Base-by-base conservation (phyloP, 2,888 invertebrate species). In the Trissoscelio sp. region DNA sequence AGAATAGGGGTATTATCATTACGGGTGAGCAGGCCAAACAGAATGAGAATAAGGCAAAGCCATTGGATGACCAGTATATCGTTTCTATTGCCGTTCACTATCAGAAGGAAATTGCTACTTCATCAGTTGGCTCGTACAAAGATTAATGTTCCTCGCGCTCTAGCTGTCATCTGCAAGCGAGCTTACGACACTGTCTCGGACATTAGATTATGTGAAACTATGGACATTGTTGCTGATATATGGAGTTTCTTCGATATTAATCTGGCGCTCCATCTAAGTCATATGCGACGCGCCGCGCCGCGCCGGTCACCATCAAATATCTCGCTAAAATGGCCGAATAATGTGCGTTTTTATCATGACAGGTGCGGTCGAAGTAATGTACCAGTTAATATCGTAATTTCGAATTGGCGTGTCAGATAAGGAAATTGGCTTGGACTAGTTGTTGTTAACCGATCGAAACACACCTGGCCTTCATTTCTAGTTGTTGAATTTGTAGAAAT, bases 61-160 rank as follows among this genome's bases (percentile, higher is more conserved):
- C 79, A 83, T 84, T 83, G 83, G 83, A 73, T 86, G 86, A 86
- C 87, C 87, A 86, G 87, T 86, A 86, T 85, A 89, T 88, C 87
- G 89, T 87, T 88, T 88, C 89, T 87, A 89, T 89, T 89, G 89
- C 89, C 89, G 87, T 86, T 87, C 86, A 86, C 88, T 87, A 89
- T 88, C 88, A 86, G 83, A 88, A 88, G 89, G 89, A 89, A 89
- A 89, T 89, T 89, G 89, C 89, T 88, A 89, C 89, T 89, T 89
- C 89, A 89, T 89, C 89, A 89, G 89, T 84, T 86, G 86, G 85
- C 72, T 77, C 79, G 84, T 83, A 83, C 86, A 85, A 83, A 83
- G 85, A 86, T 86, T 86, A 86, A 86, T 85, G 85, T 83, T 77
- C 64, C 82, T 84, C 78, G 78, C 75, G 70, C 79, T 62, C 67